Percentiles rank a stretch among this genome's conserved stretches.
Evolutionary conservation across 2,797 vertebrate species (phyloP).

Genomic region (Tapera naevia): DNA sequence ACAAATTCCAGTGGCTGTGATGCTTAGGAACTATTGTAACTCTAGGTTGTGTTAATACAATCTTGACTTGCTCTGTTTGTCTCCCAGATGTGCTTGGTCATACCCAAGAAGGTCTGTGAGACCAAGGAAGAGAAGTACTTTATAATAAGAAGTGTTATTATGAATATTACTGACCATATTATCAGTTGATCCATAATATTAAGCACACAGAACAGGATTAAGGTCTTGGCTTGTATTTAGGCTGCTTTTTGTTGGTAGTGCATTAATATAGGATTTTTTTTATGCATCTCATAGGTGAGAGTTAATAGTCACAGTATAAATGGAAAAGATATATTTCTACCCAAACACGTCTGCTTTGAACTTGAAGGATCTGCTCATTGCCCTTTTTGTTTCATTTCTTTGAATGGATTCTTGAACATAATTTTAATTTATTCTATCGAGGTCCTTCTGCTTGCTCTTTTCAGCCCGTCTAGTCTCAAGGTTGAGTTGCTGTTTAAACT

Average conservation of each 20-base stretch:
- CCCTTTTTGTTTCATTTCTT: neutral
- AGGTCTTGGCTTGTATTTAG: neutral
- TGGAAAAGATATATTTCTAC: neutral
- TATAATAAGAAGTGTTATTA: neutral
- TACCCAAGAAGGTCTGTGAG: neutral
- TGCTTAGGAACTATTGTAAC: neutral
- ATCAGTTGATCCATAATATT: neutral
- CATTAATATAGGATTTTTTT: neutral
- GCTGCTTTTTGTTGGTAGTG: neutral
- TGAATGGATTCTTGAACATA: neutral
- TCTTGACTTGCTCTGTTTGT: neutral
- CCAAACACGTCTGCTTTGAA: neutral
- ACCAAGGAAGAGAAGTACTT: neutral
- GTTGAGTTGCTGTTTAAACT: neutral
- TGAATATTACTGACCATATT: neutral
- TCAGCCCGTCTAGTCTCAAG: neutral
- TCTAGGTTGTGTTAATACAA: neutral
- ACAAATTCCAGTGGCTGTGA: neutral
- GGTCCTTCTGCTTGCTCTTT: neutral
- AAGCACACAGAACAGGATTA: neutral
- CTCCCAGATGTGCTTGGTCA: neutral
- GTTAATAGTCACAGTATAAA: neutral
- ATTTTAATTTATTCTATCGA: neutral
- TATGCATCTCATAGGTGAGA: neutral
- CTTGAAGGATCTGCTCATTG: neutral